Percentiles rank a stretch among this genome's conserved stretches.
Evolutionary conservation across 2,797 vertebrate species (phyloP).

Genomic region (Eurystomus glaucurus): DNA sequence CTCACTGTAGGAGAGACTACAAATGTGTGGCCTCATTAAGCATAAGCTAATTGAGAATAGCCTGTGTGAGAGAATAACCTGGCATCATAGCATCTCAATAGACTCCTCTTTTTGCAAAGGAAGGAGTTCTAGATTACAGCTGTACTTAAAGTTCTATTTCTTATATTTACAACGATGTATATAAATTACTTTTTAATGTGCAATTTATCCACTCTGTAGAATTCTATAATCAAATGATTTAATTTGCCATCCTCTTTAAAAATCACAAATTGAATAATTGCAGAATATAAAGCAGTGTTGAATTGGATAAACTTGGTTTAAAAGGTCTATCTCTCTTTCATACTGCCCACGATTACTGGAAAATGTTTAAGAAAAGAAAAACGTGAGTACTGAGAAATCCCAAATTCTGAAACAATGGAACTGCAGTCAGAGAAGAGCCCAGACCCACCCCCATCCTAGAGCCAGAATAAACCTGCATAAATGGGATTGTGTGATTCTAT

Average conservation of each 20-base stretch:
- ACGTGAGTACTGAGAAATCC: not conserved
- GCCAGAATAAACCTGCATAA: not conserved
- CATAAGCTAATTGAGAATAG: conserved; percentile 10
- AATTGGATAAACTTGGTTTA: conserved; percentile 32
- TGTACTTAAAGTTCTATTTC: not conserved
- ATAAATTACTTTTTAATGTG: not conserved
- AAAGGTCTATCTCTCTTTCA: not conserved
- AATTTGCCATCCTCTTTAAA: conserved; percentile 43
- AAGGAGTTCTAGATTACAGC: not conserved
- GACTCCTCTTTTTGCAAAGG: not conserved
- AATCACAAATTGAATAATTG: conserved; percentile 21
- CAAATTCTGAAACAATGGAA: not conserved
- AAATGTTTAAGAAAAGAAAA: not conserved
- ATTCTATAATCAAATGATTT: conserved; percentile 17
- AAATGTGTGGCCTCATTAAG: conserved; percentile 11
- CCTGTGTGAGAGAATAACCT: conserved; percentile 28
- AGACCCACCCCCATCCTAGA: not conserved
- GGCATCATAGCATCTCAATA: not conserved
- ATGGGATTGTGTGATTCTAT: not conserved
- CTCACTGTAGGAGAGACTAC: not conserved
- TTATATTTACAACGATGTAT: not conserved
- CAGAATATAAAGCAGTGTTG: not conserved
- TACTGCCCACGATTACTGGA: not conserved
- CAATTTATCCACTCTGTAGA: not conserved
- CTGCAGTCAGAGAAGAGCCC: not conserved